A percentile compares a stretch with the other conserved stretches of the same genome.
These are phyloP conservation scores for Paguma larvata DNA, from an alignment of 2,797 vertebrate genomes.

Conservation along the genomic window DNA sequence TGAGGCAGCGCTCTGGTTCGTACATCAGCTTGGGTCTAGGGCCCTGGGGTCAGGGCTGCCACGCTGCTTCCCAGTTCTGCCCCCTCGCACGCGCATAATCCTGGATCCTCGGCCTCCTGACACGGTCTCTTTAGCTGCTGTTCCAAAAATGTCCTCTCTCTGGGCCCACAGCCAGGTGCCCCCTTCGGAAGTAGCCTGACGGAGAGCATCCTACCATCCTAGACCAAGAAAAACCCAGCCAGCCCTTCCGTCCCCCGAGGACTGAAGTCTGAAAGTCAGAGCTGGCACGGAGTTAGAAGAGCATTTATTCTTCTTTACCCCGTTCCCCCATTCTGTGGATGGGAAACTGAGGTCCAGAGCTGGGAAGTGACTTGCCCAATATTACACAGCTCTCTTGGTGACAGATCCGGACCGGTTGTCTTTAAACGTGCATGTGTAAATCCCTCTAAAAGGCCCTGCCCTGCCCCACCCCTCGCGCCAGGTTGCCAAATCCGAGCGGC, in stretches of 20 bases:
- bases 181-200: neutral
- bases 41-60: neutral
- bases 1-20: neutral
- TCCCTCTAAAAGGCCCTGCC: neutral
- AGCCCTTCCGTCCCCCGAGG: neutral
- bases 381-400: neutral
- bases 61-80: neutral
- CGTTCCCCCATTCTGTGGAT: neutral
- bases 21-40: neutral
- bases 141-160: neutral
- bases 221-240: neutral
- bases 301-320: neutral
- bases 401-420: neutral
- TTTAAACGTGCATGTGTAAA: slow-evolving; percentile 16
- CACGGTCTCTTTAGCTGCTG: neutral
- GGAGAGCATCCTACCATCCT: neutral
- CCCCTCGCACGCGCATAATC: neutral
- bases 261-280: slow-evolving; percentile 22
- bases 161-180: slow-evolving; percentile 1
- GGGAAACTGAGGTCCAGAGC: slow-evolving; percentile 31
- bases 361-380: neutral
- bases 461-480: neutral
- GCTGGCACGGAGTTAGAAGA: neutral
- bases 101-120: neutral
- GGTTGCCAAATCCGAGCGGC: slow-evolving; percentile 48